These are phyloP conservation scores for Noctilio leporinus DNA, from an alignment of 2,113 vertebrate genomes.

Conservation along the genomic window DNA sequence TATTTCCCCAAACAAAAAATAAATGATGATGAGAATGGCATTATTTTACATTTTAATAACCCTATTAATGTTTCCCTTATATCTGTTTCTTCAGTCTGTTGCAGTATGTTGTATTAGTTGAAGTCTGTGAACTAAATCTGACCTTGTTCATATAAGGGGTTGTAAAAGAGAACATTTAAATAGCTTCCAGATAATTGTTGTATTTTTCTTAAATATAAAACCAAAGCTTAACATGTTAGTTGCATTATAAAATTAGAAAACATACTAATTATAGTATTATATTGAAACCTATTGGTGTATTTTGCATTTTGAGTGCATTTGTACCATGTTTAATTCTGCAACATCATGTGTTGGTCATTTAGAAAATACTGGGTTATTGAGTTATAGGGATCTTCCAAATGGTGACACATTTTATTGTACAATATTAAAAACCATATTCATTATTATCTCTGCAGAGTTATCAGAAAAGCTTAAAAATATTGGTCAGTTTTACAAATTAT, in stretches of 20 bases:
- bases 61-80: neutral
- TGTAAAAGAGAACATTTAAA: neutral
- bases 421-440: neutral
- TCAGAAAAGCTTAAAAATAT: neutral
- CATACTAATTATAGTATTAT: neutral
- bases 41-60: neutral
- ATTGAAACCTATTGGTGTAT: neutral
- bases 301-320: neutral
- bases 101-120: neutral
- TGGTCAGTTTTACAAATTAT: neutral
- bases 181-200: neutral
- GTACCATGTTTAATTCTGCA: neutral
- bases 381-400: neutral
- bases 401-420: neutral
- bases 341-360: neutral
- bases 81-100: neutral
- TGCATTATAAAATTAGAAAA: neutral
- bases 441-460: neutral
- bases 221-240: neutral
- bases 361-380: neutral
- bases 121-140: neutral
- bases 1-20: constrained; percentile 15
- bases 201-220: neutral
- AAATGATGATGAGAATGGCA: neutral
- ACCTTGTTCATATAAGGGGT: neutral